Percentiles rank a stretch among this genome's conserved stretches.
Evolutionary conservation across 2,797 vertebrate genomes (phyloP).

Genomic region (Darevskia mixta): DNA sequence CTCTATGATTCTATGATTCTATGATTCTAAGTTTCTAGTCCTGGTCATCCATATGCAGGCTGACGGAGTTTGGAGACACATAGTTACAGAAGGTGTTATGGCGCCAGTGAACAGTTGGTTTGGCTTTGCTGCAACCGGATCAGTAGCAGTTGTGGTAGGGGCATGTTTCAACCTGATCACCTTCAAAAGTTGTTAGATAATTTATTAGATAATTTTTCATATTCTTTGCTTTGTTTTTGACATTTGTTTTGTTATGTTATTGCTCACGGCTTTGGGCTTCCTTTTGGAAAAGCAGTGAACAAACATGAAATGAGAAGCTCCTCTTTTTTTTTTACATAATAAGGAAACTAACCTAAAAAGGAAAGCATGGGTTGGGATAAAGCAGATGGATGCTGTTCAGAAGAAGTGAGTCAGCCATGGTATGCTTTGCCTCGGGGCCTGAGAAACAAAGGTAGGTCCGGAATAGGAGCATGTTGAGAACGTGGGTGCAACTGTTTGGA

Average conservation of each 20-base stretch:
- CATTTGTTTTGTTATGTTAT: background rate
- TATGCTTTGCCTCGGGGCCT: background rate
- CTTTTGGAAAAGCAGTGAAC: background rate
- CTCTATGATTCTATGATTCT: no score
- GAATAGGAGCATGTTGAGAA: background rate
- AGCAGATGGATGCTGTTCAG: background rate
- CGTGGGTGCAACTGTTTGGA: background rate
- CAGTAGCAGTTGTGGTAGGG: background rate
- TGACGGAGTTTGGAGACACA: background rate
- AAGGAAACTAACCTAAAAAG: background rate
- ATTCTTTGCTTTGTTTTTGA: background rate
- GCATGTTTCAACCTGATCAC: background rate
- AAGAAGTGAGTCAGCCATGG: background rate
- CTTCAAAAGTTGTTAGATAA: background rate
- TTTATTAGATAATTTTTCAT: background rate
- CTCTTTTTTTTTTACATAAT: background rate
- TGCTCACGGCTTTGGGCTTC: background rate
- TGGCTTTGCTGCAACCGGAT: background rate
- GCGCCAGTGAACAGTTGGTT: background rate
- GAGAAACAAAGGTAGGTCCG: background rate
- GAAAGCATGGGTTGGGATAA: background rate
- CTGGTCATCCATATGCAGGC: background rate
- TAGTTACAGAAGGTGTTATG: background rate
- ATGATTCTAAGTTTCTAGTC: no score
- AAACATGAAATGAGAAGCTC: background rate